These are phyloP conservation scores for Sigmodon hispidus DNA, from an alignment of 2,113 vertebrate genomes.

Conservation along the genomic window DNA sequence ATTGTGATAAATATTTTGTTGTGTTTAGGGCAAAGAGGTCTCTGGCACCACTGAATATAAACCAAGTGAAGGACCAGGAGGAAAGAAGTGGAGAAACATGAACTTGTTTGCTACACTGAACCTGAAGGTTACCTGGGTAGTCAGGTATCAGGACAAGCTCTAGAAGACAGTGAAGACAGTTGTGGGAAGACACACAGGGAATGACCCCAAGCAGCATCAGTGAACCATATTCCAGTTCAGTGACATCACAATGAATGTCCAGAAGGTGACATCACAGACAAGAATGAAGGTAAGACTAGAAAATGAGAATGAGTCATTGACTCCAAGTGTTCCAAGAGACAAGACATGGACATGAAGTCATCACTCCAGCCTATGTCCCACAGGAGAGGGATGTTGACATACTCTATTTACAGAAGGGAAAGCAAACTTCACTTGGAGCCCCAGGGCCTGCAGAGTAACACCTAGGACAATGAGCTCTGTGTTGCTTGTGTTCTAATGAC, in stretches of 20 bases:
- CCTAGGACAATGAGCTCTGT: slow-evolving; percentile 35
- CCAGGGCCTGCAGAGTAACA: not conserved
- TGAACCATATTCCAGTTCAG: not conserved
- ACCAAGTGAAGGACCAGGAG: not conserved
- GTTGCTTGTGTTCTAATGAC: slow-evolving; percentile 2
- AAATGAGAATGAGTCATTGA: not conserved
- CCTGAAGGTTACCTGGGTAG: not conserved
- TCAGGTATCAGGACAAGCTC: not conserved
- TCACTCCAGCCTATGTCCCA: not conserved
- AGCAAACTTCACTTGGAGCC: not conserved
- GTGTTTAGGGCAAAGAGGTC: not conserved
- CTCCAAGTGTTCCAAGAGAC: not conserved
- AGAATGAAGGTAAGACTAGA: not conserved
- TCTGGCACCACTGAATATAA: not conserved
- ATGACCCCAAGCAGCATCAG: rapidly evolving
- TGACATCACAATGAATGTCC: not conserved
- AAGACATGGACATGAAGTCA: not conserved
- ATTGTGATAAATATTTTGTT: not conserved
- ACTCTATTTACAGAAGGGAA: slow-evolving; percentile 12
- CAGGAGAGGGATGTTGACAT: not conserved
- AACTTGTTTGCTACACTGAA: not conserved
- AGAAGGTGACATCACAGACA: not conserved
- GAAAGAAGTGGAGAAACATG: not conserved
- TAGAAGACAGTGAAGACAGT: too few species aligned
- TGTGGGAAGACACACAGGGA: too few species aligned